Base-by-base conservation (phyloP, 2,797 vertebrate genomes). In the Spea hammondii region DNA sequence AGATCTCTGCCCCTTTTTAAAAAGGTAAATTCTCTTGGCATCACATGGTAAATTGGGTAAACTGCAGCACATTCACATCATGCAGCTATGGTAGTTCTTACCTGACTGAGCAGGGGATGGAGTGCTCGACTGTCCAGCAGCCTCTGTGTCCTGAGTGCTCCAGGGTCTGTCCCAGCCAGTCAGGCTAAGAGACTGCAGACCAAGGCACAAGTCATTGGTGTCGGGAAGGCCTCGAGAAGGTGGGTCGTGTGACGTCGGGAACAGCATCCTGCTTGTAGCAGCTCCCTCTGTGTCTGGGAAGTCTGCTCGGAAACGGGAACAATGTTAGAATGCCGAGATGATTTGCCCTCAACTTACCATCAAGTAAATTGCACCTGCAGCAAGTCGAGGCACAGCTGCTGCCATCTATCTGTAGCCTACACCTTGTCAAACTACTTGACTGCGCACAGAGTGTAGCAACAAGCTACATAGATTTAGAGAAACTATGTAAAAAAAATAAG, bases 151-250 rank as follows among this genome's bases (percentile, higher is more conserved):
- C 88, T 96, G 96, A 92, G 92, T 96, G 93, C 95, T 98, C 97
- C 97, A 99, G 57, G 96, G 94, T 89, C 95, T 93, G 90, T 99
- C 96, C 97, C 96, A 98, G 88, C 94, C 93, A 0, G 96, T 94
- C 88, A 99, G 89, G 86, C 92, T 95, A 84, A 99, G 95, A 53
- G 98, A 97, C 89, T 98, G 97, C 85, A 98, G 95, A 93, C 97
- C 97, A 90, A 98, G 95, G 93, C 96, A 97, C 91, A 98, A 92
- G 90, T 98, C 96, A 4, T 93, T 90, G 90, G 96, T 90, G 77
- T 95, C 95, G 51, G 93, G 90, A 80, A 94, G 92, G 91, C 93
- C 94, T 87, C 95, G 92, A 86, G 96, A 86, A 54, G 57, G 47
- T 83, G 93, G 89, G 84, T 98, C 97, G 90, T 96, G 96, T 85